phyloP scores from a whole-genome alignment of 2,113 vertebrate species.

The Athene cunicularia region DNA sequence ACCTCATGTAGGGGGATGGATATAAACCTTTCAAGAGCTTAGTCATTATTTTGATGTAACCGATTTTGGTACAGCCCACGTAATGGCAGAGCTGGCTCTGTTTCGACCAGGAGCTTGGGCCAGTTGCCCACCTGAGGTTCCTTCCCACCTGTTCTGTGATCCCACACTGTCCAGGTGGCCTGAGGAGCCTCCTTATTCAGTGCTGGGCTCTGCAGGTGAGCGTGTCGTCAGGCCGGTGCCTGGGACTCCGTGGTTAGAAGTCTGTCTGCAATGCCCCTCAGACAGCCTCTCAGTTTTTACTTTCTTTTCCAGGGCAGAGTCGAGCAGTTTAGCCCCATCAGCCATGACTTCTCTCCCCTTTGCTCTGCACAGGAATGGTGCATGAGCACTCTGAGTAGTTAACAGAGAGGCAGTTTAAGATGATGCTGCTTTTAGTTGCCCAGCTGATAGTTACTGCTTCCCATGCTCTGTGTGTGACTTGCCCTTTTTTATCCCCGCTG shows the following conservation, averaged over 20 bases:
- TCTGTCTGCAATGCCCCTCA: background rate
- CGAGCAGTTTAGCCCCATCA: background rate
- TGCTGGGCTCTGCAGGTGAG: accelerated
- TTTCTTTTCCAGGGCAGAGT: background rate
- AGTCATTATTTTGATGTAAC: background rate
- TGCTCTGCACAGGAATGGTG: background rate
- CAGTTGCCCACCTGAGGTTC: too few relatives aligned
- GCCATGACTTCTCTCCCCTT: background rate
- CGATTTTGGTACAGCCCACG: background rate
- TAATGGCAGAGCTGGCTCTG: background rate
- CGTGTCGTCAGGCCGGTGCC: accelerated
- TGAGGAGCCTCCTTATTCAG: background rate
- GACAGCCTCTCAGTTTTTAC: background rate
- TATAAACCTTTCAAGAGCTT: background rate
- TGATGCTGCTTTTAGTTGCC: background rate
- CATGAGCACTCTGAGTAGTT: background rate
- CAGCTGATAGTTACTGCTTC: background rate
- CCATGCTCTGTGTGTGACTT: background rate
- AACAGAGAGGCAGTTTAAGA: background rate
- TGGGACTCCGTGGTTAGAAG: background rate
- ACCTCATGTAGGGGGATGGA: background rate
- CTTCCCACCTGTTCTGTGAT: background rate
- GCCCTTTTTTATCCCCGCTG: background rate
- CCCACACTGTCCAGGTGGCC: background rate
- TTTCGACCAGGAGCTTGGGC: background rate